Percentiles rank a stretch among this genome's conserved stretches.
These are phyloP conservation scores for Drosophila lowei DNA, from an alignment of 1,140 invertebrate species.

Conservation along the genomic window DNA sequence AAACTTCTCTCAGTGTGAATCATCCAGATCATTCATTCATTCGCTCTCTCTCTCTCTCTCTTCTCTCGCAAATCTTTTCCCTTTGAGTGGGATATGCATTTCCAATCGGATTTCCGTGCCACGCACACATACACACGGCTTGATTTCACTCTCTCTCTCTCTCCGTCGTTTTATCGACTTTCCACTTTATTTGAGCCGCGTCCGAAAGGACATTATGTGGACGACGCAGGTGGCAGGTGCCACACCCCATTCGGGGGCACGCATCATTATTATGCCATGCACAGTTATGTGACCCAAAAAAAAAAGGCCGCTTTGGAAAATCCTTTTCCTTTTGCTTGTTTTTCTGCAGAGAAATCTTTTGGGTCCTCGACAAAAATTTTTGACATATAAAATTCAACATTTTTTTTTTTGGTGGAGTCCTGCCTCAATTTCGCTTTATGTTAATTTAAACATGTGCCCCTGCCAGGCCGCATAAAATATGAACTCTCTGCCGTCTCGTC, in stretches of 20 bases:
- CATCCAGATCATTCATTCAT: slow-evolving; percentile 5
- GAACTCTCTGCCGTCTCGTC: slow-evolving; percentile 37
- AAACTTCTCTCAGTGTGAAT: background rate
- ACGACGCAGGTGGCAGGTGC: slow-evolving; percentile 34
- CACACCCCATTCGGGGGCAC: slow-evolving; percentile 8
- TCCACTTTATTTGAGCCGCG: slow-evolving; percentile 54
- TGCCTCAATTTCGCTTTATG: slow-evolving; percentile 79
- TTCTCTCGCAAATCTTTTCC: background rate
- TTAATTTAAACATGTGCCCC: slow-evolving; percentile 76
- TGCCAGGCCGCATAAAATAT: slow-evolving; percentile 79
- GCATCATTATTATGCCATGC: slow-evolving; percentile 80
- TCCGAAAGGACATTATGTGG: slow-evolving; percentile 36
- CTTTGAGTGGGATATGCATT: slow-evolving; percentile 45
- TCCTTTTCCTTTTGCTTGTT: slow-evolving; percentile 63
- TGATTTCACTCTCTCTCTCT: slow-evolving; percentile 38
- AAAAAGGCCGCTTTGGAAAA: slow-evolving; percentile 69
- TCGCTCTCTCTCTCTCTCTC: background rate
- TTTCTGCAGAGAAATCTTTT: slow-evolving; percentile 38
- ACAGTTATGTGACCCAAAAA: slow-evolving; percentile 73
- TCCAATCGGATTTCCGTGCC: slow-evolving; percentile 62
- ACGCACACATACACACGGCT: slow-evolving; percentile 25
- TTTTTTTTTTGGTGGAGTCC: slow-evolving; percentile 70
- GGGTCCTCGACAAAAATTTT: slow-evolving; percentile 12
- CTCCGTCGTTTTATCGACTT: slow-evolving; percentile 35
- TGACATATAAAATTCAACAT: slow-evolving; percentile 74